A percentile compares a stretch with the other conserved stretches of the same genome.
These are phyloP conservation scores for Grammomys surdaster DNA, from an alignment of 2,113 vertebrate species.

Conservation along the genomic window DNA sequence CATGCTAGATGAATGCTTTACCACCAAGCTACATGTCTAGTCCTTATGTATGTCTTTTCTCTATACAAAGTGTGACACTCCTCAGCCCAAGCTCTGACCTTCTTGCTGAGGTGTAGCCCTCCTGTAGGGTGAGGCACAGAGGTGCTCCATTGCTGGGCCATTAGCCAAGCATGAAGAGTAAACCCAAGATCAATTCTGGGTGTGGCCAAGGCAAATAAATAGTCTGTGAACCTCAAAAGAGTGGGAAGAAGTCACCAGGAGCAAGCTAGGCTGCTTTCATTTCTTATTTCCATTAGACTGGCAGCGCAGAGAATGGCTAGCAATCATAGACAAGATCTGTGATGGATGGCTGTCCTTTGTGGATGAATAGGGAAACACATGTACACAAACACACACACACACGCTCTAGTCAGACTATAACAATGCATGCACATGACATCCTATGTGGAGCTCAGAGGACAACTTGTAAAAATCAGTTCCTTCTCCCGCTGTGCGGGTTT, in stretches of 20 bases:
- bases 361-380: not conserved
- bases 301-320: not conserved
- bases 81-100: not conserved
- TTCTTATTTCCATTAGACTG: not conserved
- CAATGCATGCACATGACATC: not conserved
- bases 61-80: not conserved
- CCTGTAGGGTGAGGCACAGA: not conserved
- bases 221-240: not conserved
- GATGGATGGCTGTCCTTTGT: not conserved
- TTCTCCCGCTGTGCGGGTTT: not conserved
- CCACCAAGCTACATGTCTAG: not conserved
- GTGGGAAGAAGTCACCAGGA: not conserved
- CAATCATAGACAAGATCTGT: not conserved
- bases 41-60: not conserved
- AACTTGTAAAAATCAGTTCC: not conserved
- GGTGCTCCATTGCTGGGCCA: constrained; percentile 11
- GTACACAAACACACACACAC: not conserved
- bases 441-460: no score
- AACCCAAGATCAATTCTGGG: not conserved
- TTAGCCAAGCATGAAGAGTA: not conserved
- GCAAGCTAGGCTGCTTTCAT: not conserved
- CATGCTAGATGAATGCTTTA: not conserved
- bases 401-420: not conserved
- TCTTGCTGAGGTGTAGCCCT: not conserved
- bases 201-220: not conserved